A percentile compares a stretch with the other conserved stretches of the same genome.
Conservation (phyloP, 2,797 vertebrate genomes). For the Falco cherrug region DNA sequence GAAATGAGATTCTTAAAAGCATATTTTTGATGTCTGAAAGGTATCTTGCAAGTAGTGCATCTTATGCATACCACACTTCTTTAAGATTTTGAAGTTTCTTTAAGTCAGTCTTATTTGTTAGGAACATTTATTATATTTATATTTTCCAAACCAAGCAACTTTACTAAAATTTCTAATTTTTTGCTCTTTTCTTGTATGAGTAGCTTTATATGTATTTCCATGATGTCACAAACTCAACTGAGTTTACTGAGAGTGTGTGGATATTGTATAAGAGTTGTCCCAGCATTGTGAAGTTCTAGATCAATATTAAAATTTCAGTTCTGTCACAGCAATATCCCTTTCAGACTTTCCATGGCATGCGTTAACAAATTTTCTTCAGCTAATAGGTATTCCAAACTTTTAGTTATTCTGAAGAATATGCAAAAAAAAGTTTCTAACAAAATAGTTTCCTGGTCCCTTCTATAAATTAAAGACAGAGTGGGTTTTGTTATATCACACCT, state of each 20-base stretch:
- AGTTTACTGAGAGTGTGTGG: not conserved
- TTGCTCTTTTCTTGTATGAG: not conserved
- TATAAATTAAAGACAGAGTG: not conserved
- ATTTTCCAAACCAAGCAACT: not conserved
- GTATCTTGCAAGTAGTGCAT: not conserved
- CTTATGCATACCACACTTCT: not conserved
- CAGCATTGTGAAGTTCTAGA: not conserved
- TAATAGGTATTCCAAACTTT: not conserved
- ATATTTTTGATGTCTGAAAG: accelerated
- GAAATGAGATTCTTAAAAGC: not conserved
- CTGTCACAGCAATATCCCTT: not conserved
- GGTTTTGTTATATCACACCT: not conserved
- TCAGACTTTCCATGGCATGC: not conserved
- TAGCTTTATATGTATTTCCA: not conserved
- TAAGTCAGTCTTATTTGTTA: not conserved
- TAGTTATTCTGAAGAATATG: not conserved
- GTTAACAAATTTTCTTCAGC: not conserved
- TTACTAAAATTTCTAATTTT: not conserved
- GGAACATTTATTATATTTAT: not conserved
- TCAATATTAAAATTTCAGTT: not conserved
- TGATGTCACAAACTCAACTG: not conserved
- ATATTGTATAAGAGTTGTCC: not conserved
- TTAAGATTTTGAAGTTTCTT: not conserved
- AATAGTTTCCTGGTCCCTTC: not conserved
- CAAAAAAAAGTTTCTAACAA: not conserved